Base-by-base conservation (phyloP, 2,113 vertebrate species). In the Puma concolor region DNA sequence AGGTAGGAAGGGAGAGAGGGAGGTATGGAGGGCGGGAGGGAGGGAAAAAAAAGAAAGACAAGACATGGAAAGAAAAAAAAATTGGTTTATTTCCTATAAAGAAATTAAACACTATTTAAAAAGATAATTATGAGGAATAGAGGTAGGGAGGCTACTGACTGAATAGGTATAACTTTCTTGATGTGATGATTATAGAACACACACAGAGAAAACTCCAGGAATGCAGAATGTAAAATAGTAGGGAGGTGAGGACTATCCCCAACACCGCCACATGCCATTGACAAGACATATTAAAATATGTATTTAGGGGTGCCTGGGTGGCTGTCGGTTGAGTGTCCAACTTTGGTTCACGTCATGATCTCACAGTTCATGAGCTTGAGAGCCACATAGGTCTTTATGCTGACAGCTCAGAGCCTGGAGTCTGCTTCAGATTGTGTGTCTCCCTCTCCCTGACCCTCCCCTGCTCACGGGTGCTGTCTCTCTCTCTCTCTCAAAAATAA, bases 161-260 rank as follows among this genome's bases (percentile, higher is more conserved):
- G 25, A 89, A 38, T 7, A 80, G 16, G n/a, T 54, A 48, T 27
- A 38, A n/a, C 71, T 94, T 89, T 90, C 71, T 81, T 90, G 71
- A 71, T 13, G 7, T 79, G 23, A 36, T 48, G 7, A 85, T 17
- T 54, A 72, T 17, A 7, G 48, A 72, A 38, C 54, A 90, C 15
- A 48, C 54, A 38, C 72, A 85, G 48, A 64, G 21, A 89, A 80
- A 93, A 48, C 36, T 72, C 2, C 33, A 81, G 71, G 54, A 57
- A 7, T 33, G 13, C 23, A 8, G 64, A 93, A 93, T 67, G 25
- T 66, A 48, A 92, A 44, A 38, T 57, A 83, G 27, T 23, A 29
- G 15, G 19, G n/a, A 57, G 12, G 12, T 74, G 4, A 16, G 4
- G 14, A 50, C 15, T 14, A 67, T 63, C 19, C 27, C 21, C 80